Evolutionary conservation across 1,140 invertebrate genomes (phyloP), one percentile per base, ranked within the genome.

Genomic region (Microvelia longipes): DNA sequence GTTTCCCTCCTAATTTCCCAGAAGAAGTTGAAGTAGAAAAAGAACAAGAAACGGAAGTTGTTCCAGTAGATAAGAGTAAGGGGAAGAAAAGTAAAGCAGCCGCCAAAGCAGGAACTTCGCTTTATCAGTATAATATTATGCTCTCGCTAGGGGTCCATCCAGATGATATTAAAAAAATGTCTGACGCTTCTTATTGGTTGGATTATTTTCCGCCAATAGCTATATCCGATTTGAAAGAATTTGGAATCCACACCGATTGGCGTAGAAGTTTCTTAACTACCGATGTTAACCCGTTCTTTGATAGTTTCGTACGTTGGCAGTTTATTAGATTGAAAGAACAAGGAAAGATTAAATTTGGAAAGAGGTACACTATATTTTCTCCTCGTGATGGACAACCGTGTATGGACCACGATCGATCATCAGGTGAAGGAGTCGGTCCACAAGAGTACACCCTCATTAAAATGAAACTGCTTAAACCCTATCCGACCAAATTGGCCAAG

Each of bases 61-160:
- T 89, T 30, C 85, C 91, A 27, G 93, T 92, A 80, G 94, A 99
- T 79, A 98, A 98, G 81, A 90, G 91, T 70, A 99, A 98, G 83
- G 93, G 95, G 25, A 98, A 98, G 80, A 99, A 98, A 87, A 98
- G 94, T 79, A 99, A 99, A 84, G 92, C 91, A n/a, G 85, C 89
- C 0, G 96, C 97, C 0, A 99, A 99, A 83, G 82, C 90, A 15
- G 93, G 90, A 0, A 76, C 81, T 11, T 86, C 89, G 0, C 98
- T 96, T 79, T 99, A 92, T 78, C 98, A 99, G 77, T 99, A 97
- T 97, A 90, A 98, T 80, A 99, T 99, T 67, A 99, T 99, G 98
- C 82, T 90, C 78, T 90, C 90, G 78, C 80, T 99, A 66, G 96
- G 96, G 0, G 80, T 99, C 1, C 77, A 83, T 35, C 89, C 99